phyloP scores from a whole-genome alignment of 2,888 invertebrate species.

The Morpho deidamia region DNA sequence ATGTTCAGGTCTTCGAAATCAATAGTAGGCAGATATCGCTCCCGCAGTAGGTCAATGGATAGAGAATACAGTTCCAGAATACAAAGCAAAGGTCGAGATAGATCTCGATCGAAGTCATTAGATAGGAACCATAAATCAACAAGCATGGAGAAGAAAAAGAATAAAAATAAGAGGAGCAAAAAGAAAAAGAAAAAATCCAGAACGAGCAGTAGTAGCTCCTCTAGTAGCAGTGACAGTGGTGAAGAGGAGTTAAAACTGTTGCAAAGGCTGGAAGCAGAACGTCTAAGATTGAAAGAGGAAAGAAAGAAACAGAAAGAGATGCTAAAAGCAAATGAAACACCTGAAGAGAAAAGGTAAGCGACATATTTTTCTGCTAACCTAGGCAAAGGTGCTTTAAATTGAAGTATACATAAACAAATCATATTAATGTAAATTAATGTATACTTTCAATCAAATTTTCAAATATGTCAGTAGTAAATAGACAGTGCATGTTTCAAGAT shows the following conservation, averaged over 20 bases:
- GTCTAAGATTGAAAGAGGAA: constrained; percentile 81
- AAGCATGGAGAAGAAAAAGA: constrained; percentile 34
- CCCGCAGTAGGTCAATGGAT: constrained; percentile 41
- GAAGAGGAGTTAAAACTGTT: constrained; percentile 82
- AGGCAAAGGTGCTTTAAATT: too few species aligned
- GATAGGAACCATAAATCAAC: constrained; percentile 37
- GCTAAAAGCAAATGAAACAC: constrained; percentile 93
- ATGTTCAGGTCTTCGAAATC: constrained; percentile 51
- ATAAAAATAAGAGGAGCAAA: constrained; percentile 48
- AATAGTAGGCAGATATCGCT: constrained; percentile 36
- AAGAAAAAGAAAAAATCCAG: constrained; percentile 43
- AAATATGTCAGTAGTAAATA: too few species aligned
- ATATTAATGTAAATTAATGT: too few species aligned
- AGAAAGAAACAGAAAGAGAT: constrained; percentile 84
- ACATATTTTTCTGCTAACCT: background rate
- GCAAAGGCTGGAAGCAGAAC: constrained; percentile 85
- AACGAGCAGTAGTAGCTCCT: constrained; percentile 39
- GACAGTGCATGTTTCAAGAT: too few species aligned
- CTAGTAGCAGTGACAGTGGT: constrained; percentile 61
- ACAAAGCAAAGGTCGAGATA: constrained; percentile 32
- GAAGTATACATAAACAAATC: too few species aligned
- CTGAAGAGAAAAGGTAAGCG: constrained; percentile 91
- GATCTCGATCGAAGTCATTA: constrained; percentile 30
- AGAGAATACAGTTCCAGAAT: constrained; percentile 31
- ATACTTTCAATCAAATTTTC: too few species aligned